Base-by-base conservation (phyloP, 2,113 vertebrate species). In the Ophiodon elongatus region DNA sequence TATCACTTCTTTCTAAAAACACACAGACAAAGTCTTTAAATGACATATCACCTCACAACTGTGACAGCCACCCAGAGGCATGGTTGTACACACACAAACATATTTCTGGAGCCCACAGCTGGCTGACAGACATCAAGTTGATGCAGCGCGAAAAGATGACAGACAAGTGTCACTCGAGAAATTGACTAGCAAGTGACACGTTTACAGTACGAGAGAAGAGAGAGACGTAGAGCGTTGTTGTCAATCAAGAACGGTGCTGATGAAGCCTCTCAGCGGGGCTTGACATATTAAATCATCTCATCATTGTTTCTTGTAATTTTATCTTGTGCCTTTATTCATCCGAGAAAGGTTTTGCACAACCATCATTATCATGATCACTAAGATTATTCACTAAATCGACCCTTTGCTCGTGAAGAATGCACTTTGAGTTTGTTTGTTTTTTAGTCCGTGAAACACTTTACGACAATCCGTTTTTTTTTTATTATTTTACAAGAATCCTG, bases 181-280 rank as follows among this genome's bases (percentile, higher is more conserved):
- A 89, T 71, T 85, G 87, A 85, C 83, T 76, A 84, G 79, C 75
- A 60, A 82, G 85, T 67, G 84, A 89, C 83, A 86, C 67, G 70
- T 87, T 85, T 62, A 88, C 73, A 73, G 82, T 73, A 59, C 81
- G 7, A 64, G 67, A 78, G 59, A 41, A 41, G 79, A 35, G 31
- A 79, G 62, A 59, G 76, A 64, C 11, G n/a, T 25, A 23, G 29
- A 66, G 60, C 3, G 31, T 7, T 50, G 59, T 7, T 78, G 83
- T 81, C 89, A 87, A 50, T 76, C 82, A 85, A 67, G 25, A 78
- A 14, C 1, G 4, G 5, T 33, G 33, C 39, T 60, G 74, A 78
- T 75, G 39, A 72, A 54, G 41, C 72, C 67, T 64, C 72, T 70
- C 35, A 52, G 52, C 4, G 10, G 71, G 75, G 6, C 4, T 50